A percentile compares a stretch with the other conserved stretches of the same genome.
These are phyloP conservation scores for Nebria brevicollis DNA, from an alignment of 2,888 invertebrate species.

Conservation along the genomic window DNA sequence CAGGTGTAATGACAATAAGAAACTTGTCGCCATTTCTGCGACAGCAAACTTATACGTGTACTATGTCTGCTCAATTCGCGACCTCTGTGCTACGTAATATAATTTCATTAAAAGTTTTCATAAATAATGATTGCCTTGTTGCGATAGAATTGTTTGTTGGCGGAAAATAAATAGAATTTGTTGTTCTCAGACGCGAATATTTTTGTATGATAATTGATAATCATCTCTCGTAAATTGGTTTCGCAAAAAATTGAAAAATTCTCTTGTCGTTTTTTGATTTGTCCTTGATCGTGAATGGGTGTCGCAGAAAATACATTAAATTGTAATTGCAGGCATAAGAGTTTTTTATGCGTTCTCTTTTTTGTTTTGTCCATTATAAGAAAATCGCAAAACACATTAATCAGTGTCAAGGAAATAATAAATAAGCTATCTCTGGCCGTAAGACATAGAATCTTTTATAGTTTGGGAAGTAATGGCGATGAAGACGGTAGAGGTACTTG, in stretches of 20 bases:
- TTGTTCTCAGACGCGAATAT: neutral
- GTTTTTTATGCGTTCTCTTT: conserved; percentile 33
- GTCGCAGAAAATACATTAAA: neutral
- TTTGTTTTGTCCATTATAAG: neutral
- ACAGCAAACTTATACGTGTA: no score
- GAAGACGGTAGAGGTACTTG: no score
- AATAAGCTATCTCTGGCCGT: conserved; percentile 32
- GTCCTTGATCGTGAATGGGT: neutral
- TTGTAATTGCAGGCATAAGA: conserved; percentile 5
- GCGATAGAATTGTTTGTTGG: no score
- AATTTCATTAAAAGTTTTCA: no score
- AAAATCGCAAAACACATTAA: conserved; percentile 36
- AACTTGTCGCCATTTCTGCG: no score
- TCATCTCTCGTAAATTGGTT: neutral
- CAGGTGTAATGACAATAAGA: no score
- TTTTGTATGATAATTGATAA: neutral
- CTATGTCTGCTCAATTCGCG: no score
- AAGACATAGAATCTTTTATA: neutral
- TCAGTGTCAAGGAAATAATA: conserved; percentile 42
- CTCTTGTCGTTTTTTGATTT: no score
- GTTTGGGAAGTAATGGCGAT: no score
- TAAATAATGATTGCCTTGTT: no score
- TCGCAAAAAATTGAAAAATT: neutral
- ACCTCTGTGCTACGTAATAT: no score
- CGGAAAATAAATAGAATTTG: neutral